Conservation (phyloP, 2,797 vertebrate genomes). For the Acropternis orthonyx region DNA sequence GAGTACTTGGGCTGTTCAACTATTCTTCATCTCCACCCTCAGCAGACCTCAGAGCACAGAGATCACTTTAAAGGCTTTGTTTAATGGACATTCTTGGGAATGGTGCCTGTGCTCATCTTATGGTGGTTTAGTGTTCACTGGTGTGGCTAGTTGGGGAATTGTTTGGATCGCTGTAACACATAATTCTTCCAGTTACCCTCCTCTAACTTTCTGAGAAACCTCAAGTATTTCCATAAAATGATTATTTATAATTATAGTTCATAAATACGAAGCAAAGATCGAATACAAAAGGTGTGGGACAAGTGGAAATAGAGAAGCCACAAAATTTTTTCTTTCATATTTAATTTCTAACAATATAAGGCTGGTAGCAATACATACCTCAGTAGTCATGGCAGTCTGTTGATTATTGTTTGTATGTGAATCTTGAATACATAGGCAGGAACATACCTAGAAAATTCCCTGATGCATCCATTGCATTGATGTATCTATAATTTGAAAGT, state of each 20-base stretch:
- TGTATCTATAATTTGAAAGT: not conserved
- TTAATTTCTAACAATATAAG: not conserved
- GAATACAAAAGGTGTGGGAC: not conserved
- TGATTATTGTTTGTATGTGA: not conserved
- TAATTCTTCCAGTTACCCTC: not conserved
- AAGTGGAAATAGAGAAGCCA: not conserved
- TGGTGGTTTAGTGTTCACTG: not conserved
- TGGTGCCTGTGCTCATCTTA: not conserved
- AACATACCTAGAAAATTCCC: not conserved
- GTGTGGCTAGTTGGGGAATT: not conserved
- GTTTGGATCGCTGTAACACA: accelerated
- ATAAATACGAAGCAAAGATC: not conserved
- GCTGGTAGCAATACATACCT: not conserved
- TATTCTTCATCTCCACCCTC: not conserved
- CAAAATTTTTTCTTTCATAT: not conserved
- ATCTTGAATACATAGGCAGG: not conserved
- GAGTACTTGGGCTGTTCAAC: not conserved
- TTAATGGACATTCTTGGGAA: not conserved
- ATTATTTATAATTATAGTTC: not conserved
- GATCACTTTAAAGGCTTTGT: not conserved
- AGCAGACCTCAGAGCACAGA: accelerated
- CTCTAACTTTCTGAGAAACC: not conserved
- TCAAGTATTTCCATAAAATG: not conserved
- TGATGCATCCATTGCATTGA: not conserved
- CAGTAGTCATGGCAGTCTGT: not conserved